Evolutionary conservation across 2,113 vertebrate species (phyloP).

Genomic region (Oreotragus oreotragus): DNA sequence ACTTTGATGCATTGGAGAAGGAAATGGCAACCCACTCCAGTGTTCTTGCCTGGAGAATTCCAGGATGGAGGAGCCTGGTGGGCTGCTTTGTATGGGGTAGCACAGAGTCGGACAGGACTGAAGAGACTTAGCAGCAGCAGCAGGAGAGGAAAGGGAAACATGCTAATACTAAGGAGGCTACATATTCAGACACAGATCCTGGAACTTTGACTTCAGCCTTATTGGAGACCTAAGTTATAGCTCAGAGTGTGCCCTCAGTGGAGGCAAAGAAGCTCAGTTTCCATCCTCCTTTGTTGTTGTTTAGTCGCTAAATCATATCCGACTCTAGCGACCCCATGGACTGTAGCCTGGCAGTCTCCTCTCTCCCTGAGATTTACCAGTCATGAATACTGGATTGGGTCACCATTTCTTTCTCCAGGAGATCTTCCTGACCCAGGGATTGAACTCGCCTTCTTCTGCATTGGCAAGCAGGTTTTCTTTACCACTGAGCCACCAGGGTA

Average conservation of each 20-base stretch:
- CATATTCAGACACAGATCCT: neutral
- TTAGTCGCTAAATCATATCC: rapidly evolving
- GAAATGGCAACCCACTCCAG: no score
- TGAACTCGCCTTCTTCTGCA: neutral
- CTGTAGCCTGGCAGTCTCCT: neutral
- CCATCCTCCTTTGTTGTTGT: neutral
- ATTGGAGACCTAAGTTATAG: neutral
- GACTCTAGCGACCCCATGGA: neutral
- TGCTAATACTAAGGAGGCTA: neutral
- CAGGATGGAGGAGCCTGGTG: no score
- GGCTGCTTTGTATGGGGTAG: no score
- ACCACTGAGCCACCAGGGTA: neutral
- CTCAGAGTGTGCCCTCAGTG: neutral
- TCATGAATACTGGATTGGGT: neutral
- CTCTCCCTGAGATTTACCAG: neutral
- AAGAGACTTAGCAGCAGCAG: no score
- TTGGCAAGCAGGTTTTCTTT: neutral
- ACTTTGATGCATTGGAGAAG: no score
- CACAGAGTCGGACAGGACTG: no score
- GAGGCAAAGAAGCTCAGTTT: neutral
- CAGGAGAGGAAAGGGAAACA: neutral
- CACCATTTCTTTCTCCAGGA: neutral
- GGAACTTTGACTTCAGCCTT: neutral
- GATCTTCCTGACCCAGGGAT: neutral
- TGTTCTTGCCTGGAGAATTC: no score